phyloP scores from a whole-genome alignment of 2,888 invertebrate species.

The Eremobia ochroleuca region DNA sequence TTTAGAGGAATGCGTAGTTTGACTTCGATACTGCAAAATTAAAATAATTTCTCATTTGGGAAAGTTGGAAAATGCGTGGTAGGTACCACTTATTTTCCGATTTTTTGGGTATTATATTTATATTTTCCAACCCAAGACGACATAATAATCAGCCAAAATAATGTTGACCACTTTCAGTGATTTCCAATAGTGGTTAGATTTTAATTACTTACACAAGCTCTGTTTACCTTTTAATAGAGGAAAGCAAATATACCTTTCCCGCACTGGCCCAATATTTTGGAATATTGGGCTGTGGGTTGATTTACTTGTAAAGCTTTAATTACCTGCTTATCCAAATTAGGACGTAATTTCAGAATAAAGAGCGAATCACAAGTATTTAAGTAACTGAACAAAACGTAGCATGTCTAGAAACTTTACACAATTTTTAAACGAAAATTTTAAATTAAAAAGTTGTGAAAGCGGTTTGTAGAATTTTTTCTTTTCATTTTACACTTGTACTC shows the following conservation, averaged over 20 bases:
- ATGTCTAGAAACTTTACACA: constrained; percentile 59
- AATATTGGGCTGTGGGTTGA: constrained; percentile 12
- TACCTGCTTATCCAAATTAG: background rate
- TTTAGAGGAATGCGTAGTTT: constrained; percentile 10
- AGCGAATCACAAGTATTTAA: constrained; percentile 23
- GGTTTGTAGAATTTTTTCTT: constrained; percentile 56
- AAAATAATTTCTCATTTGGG: background rate
- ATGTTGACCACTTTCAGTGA: constrained; percentile 5
- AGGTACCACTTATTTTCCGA: background rate
- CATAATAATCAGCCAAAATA: background rate
- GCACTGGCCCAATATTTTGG: background rate
- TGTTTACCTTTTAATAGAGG: constrained; percentile 27
- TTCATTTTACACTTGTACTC: constrained; percentile 53
- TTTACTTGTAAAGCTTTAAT: constrained; percentile 9
- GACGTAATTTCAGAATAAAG: constrained; percentile 9
- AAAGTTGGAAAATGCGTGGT: background rate
- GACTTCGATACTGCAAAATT: background rate
- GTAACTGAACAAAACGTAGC: constrained; percentile 39
- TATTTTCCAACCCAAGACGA: background rate
- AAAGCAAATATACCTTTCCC: constrained; percentile 33
- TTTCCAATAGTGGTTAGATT: constrained; percentile 9
- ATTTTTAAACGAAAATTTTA: constrained; percentile 65
- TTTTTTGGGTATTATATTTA: background rate
- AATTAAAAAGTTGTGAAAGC: constrained; percentile 62
- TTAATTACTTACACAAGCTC: constrained; percentile 16